A percentile compares a stretch with the other conserved stretches of the same genome.
These are phyloP conservation scores for Procavia capensis DNA, from an alignment of 2,113 vertebrate genomes.

Conservation along the genomic window DNA sequence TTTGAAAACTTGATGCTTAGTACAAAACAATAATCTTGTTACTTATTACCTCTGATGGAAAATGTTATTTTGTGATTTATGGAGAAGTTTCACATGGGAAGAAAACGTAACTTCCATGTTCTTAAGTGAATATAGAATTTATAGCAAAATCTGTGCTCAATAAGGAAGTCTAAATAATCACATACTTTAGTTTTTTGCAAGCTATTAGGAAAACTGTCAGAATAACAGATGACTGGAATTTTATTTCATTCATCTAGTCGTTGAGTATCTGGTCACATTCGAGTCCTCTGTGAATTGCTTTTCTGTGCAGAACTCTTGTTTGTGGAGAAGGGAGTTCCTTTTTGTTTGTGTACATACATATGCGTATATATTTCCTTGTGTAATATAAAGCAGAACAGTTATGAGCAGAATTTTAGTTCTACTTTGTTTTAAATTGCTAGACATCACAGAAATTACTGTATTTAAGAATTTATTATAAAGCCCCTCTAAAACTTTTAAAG, in stretches of 20 bases:
- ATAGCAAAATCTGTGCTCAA: constrained; percentile 56
- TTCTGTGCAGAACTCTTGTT: constrained; percentile 32
- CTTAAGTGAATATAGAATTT: constrained; percentile 52
- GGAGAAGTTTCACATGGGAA: constrained; percentile 57
- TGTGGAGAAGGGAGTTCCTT: constrained; percentile 49
- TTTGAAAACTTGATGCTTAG: constrained; percentile 73
- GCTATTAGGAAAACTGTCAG: constrained; percentile 36
- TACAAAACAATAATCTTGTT: constrained; percentile 26
- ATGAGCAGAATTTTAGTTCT: constrained; percentile 70
- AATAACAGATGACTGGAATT: constrained; percentile 48
- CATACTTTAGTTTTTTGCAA: constrained; percentile 48
- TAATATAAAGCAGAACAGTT: constrained; percentile 70
- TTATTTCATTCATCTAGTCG: constrained; percentile 48
- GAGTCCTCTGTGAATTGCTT: constrained; percentile 54
- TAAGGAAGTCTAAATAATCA: constrained; percentile 50
- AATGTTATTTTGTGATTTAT: constrained; percentile 49
- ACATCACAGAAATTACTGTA: constrained; percentile 67
- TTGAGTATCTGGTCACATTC: constrained; percentile 42
- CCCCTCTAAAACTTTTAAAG: constrained; percentile 70
- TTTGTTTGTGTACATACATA: constrained; percentile 69
- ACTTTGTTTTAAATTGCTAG: constrained; percentile 66
- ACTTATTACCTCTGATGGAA: constrained; percentile 2
- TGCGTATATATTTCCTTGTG: constrained; percentile 67
- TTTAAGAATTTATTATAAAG: constrained; percentile 76
- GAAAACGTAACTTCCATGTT: not conserved